phyloP scores from a whole-genome alignment of 1,140 invertebrate genomes.

The Drosophila truncata region DNA sequence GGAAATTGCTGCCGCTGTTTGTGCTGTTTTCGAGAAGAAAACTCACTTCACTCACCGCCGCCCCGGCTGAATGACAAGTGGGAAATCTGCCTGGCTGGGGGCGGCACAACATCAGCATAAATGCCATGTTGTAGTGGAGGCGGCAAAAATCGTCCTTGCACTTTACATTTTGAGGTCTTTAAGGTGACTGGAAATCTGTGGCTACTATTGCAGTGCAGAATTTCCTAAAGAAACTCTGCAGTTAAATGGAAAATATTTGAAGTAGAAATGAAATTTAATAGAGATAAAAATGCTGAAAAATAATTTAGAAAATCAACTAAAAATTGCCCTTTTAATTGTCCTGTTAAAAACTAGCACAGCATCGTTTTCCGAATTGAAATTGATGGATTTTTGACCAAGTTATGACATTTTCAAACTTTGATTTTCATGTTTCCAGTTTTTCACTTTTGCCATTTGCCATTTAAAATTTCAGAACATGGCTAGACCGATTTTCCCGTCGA shows the following conservation, averaged over 20 bases:
- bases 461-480: too few relatives aligned
- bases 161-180: conserved; percentile 24
- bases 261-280: not conserved
- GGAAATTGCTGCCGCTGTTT: conserved; percentile 59
- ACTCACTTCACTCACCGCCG: conserved; percentile 23
- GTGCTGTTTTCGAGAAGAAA: conserved; percentile 31
- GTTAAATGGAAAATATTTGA: not conserved
- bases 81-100: not conserved
- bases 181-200: conserved; percentile 13
- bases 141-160: conserved; percentile 37
- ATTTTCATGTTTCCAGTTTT: too few relatives aligned
- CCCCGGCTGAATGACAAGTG: conserved; percentile 37
- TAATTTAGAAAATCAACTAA: not conserved
- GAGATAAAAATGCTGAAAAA: not conserved
- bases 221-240: not conserved
- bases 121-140: conserved; percentile 27
- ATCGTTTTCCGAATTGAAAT: too few relatives aligned
- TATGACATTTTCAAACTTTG: too few relatives aligned
- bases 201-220: not conserved
- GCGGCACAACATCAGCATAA: conserved; percentile 30
- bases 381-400: too few relatives aligned
- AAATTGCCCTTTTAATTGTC: not conserved
- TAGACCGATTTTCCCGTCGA: too few relatives aligned
- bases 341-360: too few relatives aligned
- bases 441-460: too few relatives aligned